Conservation (phyloP, 2,797 vertebrate species). For the Myotis planiceps region DNA sequence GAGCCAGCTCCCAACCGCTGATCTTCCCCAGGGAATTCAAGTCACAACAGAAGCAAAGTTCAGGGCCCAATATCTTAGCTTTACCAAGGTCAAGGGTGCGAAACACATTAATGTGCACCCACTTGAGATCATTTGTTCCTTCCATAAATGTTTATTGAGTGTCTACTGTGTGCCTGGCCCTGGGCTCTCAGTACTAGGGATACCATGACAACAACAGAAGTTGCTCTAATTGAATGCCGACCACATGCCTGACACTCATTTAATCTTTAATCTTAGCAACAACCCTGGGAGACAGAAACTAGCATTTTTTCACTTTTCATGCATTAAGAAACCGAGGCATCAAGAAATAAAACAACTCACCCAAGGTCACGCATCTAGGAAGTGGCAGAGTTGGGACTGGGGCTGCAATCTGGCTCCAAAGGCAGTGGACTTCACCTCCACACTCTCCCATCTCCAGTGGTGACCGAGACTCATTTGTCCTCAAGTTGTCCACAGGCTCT, state of each 20-base stretch:
- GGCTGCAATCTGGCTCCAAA: background rate
- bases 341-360: background rate
- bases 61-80: background rate
- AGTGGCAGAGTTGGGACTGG: background rate
- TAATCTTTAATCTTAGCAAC: background rate
- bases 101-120: background rate
- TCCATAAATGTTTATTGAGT: background rate
- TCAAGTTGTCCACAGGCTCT: background rate
- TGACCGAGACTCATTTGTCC: background rate
- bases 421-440: background rate
- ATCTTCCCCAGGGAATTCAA: slow-evolving; percentile 33
- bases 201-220: background rate
- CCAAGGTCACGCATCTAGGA: background rate
- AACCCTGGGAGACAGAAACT: background rate
- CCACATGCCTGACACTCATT: background rate
- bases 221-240: background rate
- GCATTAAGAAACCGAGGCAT: background rate
- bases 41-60: slow-evolving; percentile 21
- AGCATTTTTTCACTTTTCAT: background rate
- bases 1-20: background rate
- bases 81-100: slow-evolving; percentile 31
- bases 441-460: background rate
- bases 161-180: background rate
- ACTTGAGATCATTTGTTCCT: background rate
- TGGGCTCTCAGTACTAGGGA: background rate